phyloP scores from a whole-genome alignment of 2,113 vertebrate genomes.

The Plecotus auritus region DNA sequence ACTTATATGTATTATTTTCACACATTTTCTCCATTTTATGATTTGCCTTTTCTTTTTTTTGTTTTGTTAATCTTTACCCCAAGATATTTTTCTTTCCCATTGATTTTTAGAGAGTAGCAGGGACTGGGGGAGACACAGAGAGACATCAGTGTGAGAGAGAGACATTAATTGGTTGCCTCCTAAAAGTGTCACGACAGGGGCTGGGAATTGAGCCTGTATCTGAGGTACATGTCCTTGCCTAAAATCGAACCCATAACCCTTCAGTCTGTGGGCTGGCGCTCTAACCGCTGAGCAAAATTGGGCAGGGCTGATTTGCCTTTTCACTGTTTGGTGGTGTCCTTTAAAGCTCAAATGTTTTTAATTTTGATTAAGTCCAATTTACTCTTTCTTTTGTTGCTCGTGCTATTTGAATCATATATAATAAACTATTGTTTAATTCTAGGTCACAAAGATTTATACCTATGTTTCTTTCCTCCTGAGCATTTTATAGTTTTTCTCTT shows the following conservation, averaged over 20 bases:
- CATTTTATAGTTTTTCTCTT: background rate
- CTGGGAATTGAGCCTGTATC: too few relatives aligned
- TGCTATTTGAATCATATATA: background rate
- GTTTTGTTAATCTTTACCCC: too few relatives aligned
- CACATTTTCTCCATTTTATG: background rate
- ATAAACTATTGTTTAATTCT: background rate
- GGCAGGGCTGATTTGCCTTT: background rate
- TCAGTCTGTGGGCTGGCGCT: too few relatives aligned
- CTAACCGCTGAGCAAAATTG: too few relatives aligned
- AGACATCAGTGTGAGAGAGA: too few relatives aligned
- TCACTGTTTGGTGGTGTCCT: background rate
- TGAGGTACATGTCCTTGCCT: too few relatives aligned
- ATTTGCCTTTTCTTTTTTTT: background rate
- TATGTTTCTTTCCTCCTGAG: background rate
- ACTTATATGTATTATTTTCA: background rate
- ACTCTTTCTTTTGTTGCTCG: background rate
- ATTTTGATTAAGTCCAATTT: background rate
- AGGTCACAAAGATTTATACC: background rate
- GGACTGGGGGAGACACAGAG: too few relatives aligned
- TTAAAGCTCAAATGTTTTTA: background rate
- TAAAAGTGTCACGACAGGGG: too few relatives aligned
- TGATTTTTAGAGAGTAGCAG: too few relatives aligned
- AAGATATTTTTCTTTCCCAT: too few relatives aligned
- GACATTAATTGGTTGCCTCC: too few relatives aligned
- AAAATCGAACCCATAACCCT: too few relatives aligned